Evolutionary conservation across 2,888 invertebrate species (phyloP).

Genomic region (Lasioglossum vierecki): DNA sequence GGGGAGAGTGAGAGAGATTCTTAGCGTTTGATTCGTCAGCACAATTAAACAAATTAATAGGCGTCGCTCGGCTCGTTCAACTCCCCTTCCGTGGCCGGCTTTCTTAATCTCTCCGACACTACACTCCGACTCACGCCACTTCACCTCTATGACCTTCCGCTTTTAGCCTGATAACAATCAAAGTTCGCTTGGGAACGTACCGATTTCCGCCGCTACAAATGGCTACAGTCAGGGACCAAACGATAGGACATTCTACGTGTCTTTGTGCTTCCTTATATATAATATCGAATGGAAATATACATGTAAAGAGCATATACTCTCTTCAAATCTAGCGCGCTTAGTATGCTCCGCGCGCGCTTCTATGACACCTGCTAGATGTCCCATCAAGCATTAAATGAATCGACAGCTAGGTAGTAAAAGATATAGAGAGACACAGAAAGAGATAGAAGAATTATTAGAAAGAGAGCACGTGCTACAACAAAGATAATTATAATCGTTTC

Average conservation of each 20-base stretch:
- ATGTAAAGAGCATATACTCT: no score
- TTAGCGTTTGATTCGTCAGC: slow-evolving; percentile 81
- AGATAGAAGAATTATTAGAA: no score
- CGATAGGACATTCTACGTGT: not conserved
- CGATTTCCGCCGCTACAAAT: slow-evolving; percentile 51
- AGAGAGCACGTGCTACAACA: no score
- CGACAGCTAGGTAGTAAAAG: no score
- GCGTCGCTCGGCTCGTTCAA: slow-evolving; percentile 67
- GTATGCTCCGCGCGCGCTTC: no score
- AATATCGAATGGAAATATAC: no score
- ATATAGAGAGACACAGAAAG: no score
- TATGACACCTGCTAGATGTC: no score
- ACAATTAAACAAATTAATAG: slow-evolving; percentile 82
- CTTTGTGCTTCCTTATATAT: no score
- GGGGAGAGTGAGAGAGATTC: slow-evolving; percentile 56
- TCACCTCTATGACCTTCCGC: slow-evolving; percentile 33
- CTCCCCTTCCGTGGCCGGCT: slow-evolving; percentile 44
- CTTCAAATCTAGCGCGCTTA: no score
- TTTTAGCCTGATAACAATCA: slow-evolving; percentile 61
- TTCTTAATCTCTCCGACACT: slow-evolving; percentile 56
- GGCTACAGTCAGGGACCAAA: slow-evolving; percentile 44
- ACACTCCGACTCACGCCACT: slow-evolving; percentile 40
- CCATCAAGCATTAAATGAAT: no score
- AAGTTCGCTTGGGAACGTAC: slow-evolving; percentile 56
- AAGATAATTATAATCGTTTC: no score